Percentiles rank a stretch among this genome's conserved stretches.
These are phyloP conservation scores for Falco berigora DNA, from an alignment of 2,797 vertebrate genomes.

Conservation along the genomic window DNA sequence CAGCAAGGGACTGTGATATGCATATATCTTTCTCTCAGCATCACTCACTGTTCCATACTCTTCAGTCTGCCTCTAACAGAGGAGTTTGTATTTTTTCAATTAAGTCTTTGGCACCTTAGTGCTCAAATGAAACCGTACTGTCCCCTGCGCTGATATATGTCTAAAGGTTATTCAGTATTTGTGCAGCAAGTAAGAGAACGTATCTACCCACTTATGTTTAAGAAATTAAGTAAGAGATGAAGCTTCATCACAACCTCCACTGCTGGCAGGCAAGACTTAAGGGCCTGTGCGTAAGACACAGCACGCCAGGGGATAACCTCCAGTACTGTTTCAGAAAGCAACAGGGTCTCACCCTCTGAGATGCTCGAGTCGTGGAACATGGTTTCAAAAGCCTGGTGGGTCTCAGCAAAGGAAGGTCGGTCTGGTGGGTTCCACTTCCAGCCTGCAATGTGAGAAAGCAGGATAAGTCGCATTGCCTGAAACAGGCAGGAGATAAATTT, in stretches of 20 bases:
- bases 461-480: background rate
- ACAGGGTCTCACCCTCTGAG: slow-evolving; percentile 86
- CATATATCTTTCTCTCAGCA: background rate
- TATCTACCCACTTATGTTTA: background rate
- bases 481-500: background rate
- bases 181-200: background rate
- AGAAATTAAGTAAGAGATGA: background rate
- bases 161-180: background rate
- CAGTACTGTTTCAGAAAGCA: background rate
- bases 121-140: background rate
- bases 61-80: background rate
- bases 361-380: slow-evolving; percentile 99
- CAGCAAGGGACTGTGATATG: background rate
- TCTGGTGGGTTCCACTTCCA: slow-evolving; percentile 98
- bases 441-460: slow-evolving; percentile 71
- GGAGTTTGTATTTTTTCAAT: background rate
- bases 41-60: background rate
- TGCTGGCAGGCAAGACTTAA: background rate
- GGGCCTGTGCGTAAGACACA: background rate
- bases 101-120: background rate
- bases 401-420: slow-evolving; percentile 95
- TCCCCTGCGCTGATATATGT: background rate
- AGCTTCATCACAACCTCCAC: background rate
- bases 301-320: background rate
- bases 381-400: slow-evolving; percentile 98